Conservation (phyloP, 2,888 invertebrate species). For the Seira sanloemensis region DNA sequence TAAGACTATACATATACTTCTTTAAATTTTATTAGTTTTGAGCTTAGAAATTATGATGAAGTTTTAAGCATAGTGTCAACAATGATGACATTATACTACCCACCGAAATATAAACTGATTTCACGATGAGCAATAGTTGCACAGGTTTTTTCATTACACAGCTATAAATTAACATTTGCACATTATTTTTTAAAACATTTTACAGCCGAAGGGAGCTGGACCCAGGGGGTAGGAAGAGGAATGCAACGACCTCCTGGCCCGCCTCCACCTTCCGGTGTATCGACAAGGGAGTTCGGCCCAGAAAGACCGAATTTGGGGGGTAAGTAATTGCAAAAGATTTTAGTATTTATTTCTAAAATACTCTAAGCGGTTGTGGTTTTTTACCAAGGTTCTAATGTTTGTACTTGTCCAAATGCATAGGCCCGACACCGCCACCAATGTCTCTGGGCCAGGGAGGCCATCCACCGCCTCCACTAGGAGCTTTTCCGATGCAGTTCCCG, state of each 20-base stretch:
- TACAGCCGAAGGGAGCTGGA: slow-evolving; percentile 73
- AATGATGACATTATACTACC: slow-evolving; percentile 65
- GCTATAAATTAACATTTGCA: neutral
- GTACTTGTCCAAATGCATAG: too few relatives aligned
- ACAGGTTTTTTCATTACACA: neutral
- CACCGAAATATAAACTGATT: slow-evolving; percentile 63
- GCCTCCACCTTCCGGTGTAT: slow-evolving; percentile 78
- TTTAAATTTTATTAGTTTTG: neutral
- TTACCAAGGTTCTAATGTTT: too few relatives aligned
- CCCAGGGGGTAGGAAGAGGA: slow-evolving; percentile 73
- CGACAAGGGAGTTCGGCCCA: slow-evolving; percentile 57
- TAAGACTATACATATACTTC: slow-evolving; percentile 29
- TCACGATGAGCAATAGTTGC: neutral
- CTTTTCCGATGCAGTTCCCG: slow-evolving; percentile 69
- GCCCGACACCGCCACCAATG: slow-evolving; percentile 73
- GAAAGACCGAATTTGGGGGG: slow-evolving; percentile 70
- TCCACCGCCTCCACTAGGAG: slow-evolving; percentile 70
- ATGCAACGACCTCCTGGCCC: slow-evolving; percentile 73
- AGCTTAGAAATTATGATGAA: slow-evolving; percentile 50
- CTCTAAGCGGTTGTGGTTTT: too few relatives aligned
- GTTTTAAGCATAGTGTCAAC: slow-evolving; percentile 36
- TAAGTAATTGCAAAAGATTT: too few relatives aligned
- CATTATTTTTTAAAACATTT: neutral
- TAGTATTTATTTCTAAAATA: too few relatives aligned
- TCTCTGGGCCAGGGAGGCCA: slow-evolving; percentile 73